These are phyloP conservation scores for Thymallus thymallus DNA, from an alignment of 2,113 vertebrate species.

Conservation along the genomic window DNA sequence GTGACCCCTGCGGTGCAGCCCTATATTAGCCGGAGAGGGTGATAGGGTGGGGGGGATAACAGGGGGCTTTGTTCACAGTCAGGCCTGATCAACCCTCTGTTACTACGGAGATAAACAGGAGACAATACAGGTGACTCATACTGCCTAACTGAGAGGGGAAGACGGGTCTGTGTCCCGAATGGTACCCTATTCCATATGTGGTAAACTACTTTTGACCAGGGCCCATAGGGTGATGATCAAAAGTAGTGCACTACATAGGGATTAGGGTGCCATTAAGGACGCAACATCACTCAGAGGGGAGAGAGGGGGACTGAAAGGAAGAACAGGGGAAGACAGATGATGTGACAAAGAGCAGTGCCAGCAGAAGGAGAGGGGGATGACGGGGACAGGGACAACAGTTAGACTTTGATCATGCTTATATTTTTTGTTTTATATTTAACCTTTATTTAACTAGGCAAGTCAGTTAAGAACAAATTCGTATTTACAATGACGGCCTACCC, in stretches of 20 bases:
- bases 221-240: no score
- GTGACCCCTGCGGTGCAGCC: slow-evolving; percentile 30
- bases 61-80: slow-evolving; percentile 53
- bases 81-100: slow-evolving; percentile 66
- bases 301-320: slow-evolving; percentile 51
- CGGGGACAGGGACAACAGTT: slow-evolving; percentile 4
- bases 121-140: slow-evolving; percentile 79
- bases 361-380: no score
- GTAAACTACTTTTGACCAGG: no score
- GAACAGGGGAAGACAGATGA: slow-evolving; percentile 72
- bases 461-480: no score
- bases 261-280: no score
- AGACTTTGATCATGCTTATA: slow-evolving; percentile 62
- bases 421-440: no score
- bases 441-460: no score
- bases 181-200: no score
- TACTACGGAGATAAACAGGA: slow-evolving; percentile 42
- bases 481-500: no score
- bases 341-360: slow-evolving; percentile 75
- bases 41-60: neutral
- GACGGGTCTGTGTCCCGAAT: neutral
- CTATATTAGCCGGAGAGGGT: slow-evolving; percentile 53
- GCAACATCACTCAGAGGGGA: neutral
- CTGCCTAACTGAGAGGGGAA: slow-evolving; percentile 49
- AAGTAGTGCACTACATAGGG: no score